Evolutionary conservation across 2,888 invertebrate species (phyloP).

Genomic region (Muschampia staudingeri): DNA sequence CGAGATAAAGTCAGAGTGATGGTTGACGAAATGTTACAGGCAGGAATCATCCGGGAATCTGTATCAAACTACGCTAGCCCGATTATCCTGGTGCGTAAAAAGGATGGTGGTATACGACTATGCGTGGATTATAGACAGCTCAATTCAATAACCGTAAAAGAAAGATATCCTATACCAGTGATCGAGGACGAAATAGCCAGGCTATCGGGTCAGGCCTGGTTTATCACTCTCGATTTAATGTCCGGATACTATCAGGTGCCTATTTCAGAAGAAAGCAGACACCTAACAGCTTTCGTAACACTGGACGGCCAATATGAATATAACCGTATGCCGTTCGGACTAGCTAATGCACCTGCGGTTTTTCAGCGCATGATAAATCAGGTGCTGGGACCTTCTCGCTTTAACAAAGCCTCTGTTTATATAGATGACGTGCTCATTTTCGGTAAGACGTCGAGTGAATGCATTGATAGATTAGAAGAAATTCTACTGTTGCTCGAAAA

Average conservation of each 20-base stretch:
- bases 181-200: not conserved
- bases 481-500: not conserved
- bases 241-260: not conserved
- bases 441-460: constrained; percentile 4
- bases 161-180: not conserved
- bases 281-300: not conserved
- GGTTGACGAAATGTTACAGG: not conserved
- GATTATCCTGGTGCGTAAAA: not conserved
- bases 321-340: not conserved
- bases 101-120: not conserved
- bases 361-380: not conserved
- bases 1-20: not conserved
- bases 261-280: not conserved
- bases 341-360: not conserved
- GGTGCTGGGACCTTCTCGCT: not conserved
- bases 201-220: not conserved
- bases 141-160: not conserved
- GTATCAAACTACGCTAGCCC: not conserved
- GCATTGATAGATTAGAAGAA: constrained; percentile 41
- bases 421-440: constrained; percentile 21
- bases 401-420: not conserved
- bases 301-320: not conserved
- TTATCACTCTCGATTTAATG: not conserved
- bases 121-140: not conserved
- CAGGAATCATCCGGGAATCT: not conserved